Evolutionary conservation across 1,140 invertebrate species (phyloP).

Genomic region (Antheraea mylitta): DNA sequence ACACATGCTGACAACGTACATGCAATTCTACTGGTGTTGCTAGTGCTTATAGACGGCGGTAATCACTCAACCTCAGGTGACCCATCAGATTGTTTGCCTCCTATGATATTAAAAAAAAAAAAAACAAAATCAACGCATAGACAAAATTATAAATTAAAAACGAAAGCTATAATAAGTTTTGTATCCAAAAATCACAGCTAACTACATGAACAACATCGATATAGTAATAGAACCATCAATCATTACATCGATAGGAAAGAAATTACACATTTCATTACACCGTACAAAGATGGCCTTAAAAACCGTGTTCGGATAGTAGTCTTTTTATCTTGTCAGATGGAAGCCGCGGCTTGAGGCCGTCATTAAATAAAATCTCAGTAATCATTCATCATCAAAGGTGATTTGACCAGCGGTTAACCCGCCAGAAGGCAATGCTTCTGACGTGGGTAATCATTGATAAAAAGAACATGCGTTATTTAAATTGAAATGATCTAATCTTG

Average conservation of each 20-base stretch:
- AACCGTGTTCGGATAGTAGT: conserved; percentile 30
- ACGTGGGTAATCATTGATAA: conserved; percentile 7
- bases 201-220: conserved; percentile 12
- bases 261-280: conserved; percentile 54
- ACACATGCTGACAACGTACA: no score
- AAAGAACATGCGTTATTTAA: conserved; percentile 3
- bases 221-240: conserved; percentile 28
- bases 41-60: no score
- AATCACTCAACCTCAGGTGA: no score
- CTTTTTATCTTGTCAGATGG: conserved; percentile 51
- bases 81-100: no score
- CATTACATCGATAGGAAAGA: conserved; percentile 27
- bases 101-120: no score
- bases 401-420: conserved; percentile 62
- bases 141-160: no score
- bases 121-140: no score
- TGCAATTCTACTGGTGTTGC: no score
- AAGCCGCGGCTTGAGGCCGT: conserved; percentile 40
- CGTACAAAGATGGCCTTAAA: conserved; percentile 28
- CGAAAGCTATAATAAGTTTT: neutral
- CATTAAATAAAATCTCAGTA: conserved; percentile 71
- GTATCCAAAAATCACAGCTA: neutral
- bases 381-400: conserved; percentile 73
- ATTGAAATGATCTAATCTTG: neutral
- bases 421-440: conserved; percentile 43